These are phyloP conservation scores for Oncorhynchus gorbuscha DNA, from an alignment of 2,113 vertebrate genomes.

Conservation along the genomic window DNA sequence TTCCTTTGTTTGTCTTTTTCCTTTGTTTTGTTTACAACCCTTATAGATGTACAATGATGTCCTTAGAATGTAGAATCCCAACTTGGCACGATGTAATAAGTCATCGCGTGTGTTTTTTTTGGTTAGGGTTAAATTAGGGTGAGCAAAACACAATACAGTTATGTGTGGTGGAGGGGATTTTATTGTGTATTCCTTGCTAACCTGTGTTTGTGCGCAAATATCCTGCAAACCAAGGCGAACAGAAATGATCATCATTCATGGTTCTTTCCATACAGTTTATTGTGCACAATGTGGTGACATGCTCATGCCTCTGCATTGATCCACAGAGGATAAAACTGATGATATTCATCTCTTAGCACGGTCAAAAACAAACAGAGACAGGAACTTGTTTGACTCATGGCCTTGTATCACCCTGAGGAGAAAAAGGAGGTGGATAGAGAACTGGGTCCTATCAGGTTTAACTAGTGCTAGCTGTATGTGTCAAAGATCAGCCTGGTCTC, in stretches of 20 bases:
- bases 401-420: constrained; percentile 16
- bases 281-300: constrained; percentile 53
- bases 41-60: not conserved
- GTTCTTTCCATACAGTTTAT: constrained; percentile 66
- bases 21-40: not conserved
- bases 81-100: not conserved
- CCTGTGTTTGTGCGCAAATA: not conserved
- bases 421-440: constrained; percentile 17
- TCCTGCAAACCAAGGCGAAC: not conserved
- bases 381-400: constrained; percentile 49
- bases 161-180: not conserved
- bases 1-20: not conserved
- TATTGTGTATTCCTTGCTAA: too few relatives aligned
- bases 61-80: not conserved
- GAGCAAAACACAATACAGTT: not conserved
- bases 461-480: constrained; percentile 27
- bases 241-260: constrained; percentile 3
- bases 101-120: not conserved
- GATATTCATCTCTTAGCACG: constrained; percentile 18
- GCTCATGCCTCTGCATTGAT: constrained; percentile 30
- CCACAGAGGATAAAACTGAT: constrained; percentile 23
- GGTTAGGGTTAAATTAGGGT: not conserved
- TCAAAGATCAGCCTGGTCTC: not conserved
- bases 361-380: constrained; percentile 32
- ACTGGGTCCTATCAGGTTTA: constrained; percentile 46